These are phyloP conservation scores for Rallus crepitans DNA, from an alignment of 2,797 vertebrate species.

Conservation along the genomic window DNA sequence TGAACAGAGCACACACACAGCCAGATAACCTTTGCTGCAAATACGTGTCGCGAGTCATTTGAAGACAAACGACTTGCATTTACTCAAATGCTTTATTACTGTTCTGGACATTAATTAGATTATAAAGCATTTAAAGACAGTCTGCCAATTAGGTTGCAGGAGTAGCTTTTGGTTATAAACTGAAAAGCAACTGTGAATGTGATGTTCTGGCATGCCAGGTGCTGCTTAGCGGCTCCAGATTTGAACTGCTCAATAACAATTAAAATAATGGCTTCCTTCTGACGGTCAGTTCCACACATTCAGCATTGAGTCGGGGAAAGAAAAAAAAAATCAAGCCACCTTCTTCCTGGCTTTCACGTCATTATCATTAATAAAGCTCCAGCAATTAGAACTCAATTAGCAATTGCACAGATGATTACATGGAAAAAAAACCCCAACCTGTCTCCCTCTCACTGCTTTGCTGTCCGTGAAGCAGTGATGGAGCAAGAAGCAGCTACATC, in stretches of 20 bases:
- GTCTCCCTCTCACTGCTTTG: neutral
- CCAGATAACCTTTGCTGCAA: neutral
- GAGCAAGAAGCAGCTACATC: neutral
- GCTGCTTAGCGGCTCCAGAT: neutral
- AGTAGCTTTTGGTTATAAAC: neutral
- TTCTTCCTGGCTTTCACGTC: neutral
- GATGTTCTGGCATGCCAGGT: neutral
- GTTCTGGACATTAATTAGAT: slow-evolving; percentile 18
- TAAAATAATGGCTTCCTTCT: neutral
- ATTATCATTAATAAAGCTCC: slow-evolving; percentile 11
- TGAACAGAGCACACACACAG: neutral
- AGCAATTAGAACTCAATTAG: slow-evolving; percentile 31
- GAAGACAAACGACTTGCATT: neutral
- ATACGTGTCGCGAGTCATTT: neutral
- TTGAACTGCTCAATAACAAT: neutral
- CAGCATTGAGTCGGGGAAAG: neutral
- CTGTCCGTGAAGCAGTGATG: neutral
- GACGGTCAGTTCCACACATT: neutral
- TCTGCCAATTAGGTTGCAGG: neutral
- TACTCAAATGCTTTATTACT: neutral
- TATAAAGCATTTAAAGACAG: neutral
- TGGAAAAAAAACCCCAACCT: neutral
- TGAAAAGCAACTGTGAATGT: neutral
- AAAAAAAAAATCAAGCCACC: neutral
- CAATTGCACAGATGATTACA: slow-evolving; percentile 1